Conservation (phyloP, 2,888 invertebrate genomes). For the Deilephila elpenor region DNA sequence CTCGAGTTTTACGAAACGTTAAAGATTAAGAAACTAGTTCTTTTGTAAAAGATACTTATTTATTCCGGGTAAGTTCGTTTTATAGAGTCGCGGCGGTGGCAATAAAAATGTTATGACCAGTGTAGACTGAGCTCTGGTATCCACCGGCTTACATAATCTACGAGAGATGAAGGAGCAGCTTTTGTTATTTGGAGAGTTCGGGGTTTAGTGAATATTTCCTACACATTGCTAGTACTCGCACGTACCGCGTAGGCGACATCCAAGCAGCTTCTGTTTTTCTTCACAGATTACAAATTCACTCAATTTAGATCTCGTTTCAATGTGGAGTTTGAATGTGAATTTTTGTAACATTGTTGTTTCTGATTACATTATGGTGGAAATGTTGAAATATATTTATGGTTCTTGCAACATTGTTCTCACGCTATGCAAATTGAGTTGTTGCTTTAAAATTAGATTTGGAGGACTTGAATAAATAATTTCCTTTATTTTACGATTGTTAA, state of each 20-base stretch:
- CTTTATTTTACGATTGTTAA: neutral
- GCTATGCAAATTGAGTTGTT: conserved; percentile 9
- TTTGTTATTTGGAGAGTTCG: conserved; percentile 46
- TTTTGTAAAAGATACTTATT: conserved; percentile 53
- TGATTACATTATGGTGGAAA: conserved; percentile 21
- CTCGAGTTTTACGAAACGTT: conserved; percentile 32
- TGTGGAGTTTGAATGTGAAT: conserved; percentile 48
- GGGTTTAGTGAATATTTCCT: conserved; percentile 49
- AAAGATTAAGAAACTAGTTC: conserved; percentile 34
- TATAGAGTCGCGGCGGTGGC: conserved; percentile 61
- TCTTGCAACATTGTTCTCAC: neutral
- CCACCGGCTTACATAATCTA: conserved; percentile 33
- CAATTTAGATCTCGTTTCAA: conserved; percentile 58
- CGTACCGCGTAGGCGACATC: conserved; percentile 73
- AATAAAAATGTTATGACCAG: conserved; percentile 60
- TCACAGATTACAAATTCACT: conserved; percentile 71
- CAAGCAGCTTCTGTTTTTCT: conserved; percentile 75
- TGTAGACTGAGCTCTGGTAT: conserved; percentile 44
- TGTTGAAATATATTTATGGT: conserved; percentile 19
- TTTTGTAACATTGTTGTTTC: conserved; percentile 20
- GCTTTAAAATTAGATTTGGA: neutral
- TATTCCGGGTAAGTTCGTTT: conserved; percentile 65
- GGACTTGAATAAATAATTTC: neutral
- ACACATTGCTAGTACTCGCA: conserved; percentile 66
- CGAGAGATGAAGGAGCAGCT: conserved; percentile 33